Base-by-base conservation (phyloP, 2,888 invertebrate species). In the Cremastinae sp. region DNA sequence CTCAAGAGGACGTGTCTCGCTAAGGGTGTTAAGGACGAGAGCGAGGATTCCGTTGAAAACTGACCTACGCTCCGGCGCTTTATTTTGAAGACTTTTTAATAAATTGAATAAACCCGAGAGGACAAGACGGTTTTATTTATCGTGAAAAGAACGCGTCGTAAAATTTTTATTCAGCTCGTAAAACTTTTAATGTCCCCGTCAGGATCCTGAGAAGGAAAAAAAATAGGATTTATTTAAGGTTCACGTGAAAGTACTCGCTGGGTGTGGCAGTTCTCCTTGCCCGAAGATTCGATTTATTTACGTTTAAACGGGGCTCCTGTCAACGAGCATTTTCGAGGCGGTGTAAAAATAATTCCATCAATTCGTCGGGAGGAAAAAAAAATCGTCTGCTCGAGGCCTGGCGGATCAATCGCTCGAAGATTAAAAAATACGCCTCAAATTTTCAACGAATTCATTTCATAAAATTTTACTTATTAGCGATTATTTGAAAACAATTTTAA, bases 81-180 rank as follows among this genome's bases (percentile, higher is more conserved):
- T 12, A 3, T 7, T 47, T 47, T 7, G 7, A 12, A 12, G 12
- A 12, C 14, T 55, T 4, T 14, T 4, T n/a, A 20, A n/a, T 35
- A 7, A 8, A 55, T 35, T 37, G 8, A 35, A 35, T 8, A 20
- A 55, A 35, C 7, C 0, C 8, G 12, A 55, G 28, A 28, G 28
- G 28, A 12, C n/a, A 22, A 14, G 12, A n/a, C n/a, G 0, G 28
- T 4, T 51, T 51, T 20, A 51, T 22, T 51, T 51, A 51, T 12
- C 22, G 51, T 51, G n/a, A 51, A 51, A 7, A 14, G 14, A 8
- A 5, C 28, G 28, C 28, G 35, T 12, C 28, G 35, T 55, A 28
- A 35, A 35, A 14, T 14, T 55, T 55, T 55, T 55, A 55, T 55
- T 55, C 35, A 1, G 28, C 28, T 55, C 53, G 53, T 55, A 55